Base-by-base conservation (phyloP, 2,888 invertebrate genomes). In the Melanchra persicariae region DNA sequence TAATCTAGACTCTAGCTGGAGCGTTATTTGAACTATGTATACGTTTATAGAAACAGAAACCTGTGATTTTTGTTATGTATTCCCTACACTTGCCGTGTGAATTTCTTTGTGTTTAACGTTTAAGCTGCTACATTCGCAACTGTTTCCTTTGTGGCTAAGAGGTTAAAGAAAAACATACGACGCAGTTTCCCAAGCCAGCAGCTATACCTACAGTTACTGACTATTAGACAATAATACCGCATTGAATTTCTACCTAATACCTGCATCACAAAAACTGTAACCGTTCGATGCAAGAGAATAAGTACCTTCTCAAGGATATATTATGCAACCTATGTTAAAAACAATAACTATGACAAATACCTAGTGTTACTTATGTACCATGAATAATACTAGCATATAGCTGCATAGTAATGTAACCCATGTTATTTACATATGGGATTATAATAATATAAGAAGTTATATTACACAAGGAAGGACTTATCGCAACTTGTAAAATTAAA, bases 301-400 rank as follows among this genome's bases (percentile, higher is more conserved):
- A 15, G 57, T 55, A 45, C 8, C 7, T 65, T 47, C 37, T 58
- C 67, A 72, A 79, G 51, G 76, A 54, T 49, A n/a, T 37, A 58
- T 81, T 76, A 51, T 62, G 67, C 55, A 72, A 73, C 40, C 30
- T 68, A 71, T 70, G 67, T 62, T 77, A 62, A 77, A 80, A 70
- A 77, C 76, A 79, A 74, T 72, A 55, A 74, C 30, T 68, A 70
- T 68, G 72, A 81, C 62, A 63, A 74, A 74, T 74, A n/a, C n/a
- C n/a, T n/a, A 58, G 22, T 49, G 19, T 58, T 79, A 67, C 59
- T 72, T 70, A 67, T 69, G 54, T 59, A 69, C 62, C 47, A 77
- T 79, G 81, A 79, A 79, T 81, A 79, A 79, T 70, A 66, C 59
- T 76, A 52, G 66, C 54, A 58, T 52, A 66, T 52, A 66, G 59